Evolutionary conservation across 1,140 invertebrate species (phyloP).

Genomic region (Stegodyphus dumicola): DNA sequence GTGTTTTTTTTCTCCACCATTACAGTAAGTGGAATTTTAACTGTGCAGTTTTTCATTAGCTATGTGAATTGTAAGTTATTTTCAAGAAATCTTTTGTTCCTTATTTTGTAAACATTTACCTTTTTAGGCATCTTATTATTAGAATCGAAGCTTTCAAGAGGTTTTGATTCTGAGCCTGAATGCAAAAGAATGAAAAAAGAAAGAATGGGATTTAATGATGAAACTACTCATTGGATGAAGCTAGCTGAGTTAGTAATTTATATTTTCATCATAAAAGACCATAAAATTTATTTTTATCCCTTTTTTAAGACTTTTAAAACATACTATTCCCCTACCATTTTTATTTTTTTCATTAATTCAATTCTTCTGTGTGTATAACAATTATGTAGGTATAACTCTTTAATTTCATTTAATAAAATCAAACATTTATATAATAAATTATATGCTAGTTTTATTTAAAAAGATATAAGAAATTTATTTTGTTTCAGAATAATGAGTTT

Average conservation of each 20-base stretch:
- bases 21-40: not conserved
- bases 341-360: no score
- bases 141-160: conserved; percentile 30
- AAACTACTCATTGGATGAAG: conserved; percentile 56
- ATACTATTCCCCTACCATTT: no score
- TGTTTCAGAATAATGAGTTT: no score
- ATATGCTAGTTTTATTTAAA: no score
- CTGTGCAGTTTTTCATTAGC: not conserved
- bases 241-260: conserved; percentile 54
- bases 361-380: no score
- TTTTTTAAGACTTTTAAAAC: no score
- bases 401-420: no score
- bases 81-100: not conserved
- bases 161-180: conserved; percentile 16
- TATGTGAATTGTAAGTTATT: not conserved
- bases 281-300: no score
- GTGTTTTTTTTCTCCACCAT: not conserved
- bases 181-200: conserved; percentile 20
- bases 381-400: no score
- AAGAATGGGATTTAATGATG: not conserved
- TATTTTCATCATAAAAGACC: no score
- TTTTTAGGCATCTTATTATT: conserved; percentile 57
- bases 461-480: no score
- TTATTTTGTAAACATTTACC: not conserved
- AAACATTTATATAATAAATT: no score